Conservation (phyloP, 2,113 vertebrate species). For the Benitochromis conjunctus region DNA sequence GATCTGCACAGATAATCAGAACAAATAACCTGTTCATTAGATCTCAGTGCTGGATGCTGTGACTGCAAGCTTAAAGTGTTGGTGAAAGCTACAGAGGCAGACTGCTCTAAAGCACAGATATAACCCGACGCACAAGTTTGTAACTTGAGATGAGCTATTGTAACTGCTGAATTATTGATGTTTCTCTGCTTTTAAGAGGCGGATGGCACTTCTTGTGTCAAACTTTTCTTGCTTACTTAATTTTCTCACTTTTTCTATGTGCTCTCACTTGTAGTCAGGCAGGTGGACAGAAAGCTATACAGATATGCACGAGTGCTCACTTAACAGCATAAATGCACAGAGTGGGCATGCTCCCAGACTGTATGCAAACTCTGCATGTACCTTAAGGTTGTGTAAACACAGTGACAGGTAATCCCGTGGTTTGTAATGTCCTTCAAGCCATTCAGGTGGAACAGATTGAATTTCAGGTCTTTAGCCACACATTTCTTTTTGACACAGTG, state of each 20-base stretch:
- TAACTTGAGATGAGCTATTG: not conserved
- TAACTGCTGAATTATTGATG: conserved; percentile 34
- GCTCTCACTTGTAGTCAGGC: not conserved
- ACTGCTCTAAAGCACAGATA: not conserved
- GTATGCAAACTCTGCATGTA: not conserved
- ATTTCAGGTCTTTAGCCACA: not conserved
- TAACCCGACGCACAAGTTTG: not conserved
- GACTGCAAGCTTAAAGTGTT: not conserved
- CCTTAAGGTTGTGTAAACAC: not conserved
- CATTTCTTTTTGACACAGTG: not conserved
- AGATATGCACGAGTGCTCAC: not conserved
- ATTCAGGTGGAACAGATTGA: conserved; percentile 18
- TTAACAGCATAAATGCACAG: not conserved
- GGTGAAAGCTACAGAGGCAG: not conserved
- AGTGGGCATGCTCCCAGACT: not conserved
- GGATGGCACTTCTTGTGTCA: not conserved
- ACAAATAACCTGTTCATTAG: not conserved
- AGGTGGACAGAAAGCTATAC: not conserved
- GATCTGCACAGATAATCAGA: not conserved
- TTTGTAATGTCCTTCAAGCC: not conserved
- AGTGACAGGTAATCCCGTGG: not conserved
- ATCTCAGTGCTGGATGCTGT: not conserved
- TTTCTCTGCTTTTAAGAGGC: not conserved
- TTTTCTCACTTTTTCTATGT: not conserved
- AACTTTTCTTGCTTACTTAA: not conserved